These are phyloP conservation scores for Pygoscelis adeliae DNA, from an alignment of 2,113 vertebrate species.

Conservation along the genomic window DNA sequence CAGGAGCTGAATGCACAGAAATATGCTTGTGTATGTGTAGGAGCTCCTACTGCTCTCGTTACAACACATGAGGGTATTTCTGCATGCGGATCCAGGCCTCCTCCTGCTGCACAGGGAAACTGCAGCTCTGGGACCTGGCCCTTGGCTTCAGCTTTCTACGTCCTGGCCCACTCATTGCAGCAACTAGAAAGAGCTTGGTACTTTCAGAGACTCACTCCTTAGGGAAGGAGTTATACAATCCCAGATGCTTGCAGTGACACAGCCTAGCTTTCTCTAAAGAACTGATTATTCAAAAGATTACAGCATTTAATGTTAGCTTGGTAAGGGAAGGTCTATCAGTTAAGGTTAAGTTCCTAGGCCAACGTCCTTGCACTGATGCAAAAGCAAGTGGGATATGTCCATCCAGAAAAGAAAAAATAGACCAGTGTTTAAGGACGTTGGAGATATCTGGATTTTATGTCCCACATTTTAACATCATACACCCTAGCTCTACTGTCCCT, in stretches of 20 bases:
- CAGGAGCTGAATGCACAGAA: not conserved
- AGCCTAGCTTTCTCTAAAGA: not conserved
- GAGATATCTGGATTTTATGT: not conserved
- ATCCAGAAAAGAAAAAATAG: rapidly evolving
- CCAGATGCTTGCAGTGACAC: not conserved
- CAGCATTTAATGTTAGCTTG: not conserved
- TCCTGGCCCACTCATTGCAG: not conserved
- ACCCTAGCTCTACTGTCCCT: not conserved
- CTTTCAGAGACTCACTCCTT: not conserved
- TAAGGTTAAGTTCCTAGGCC: not conserved
- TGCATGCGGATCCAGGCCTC: not conserved
- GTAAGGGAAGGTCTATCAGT: not conserved
- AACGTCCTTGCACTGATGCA: not conserved
- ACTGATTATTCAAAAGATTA: not conserved
- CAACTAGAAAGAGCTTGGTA: not conserved
- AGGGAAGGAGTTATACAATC: not conserved
- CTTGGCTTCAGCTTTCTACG: not conserved
- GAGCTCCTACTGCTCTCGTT: not conserved
- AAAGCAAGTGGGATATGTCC: not conserved
- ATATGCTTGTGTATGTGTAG: not conserved
- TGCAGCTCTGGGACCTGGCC: not conserved
- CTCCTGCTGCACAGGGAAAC: not conserved
- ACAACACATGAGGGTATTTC: not conserved
- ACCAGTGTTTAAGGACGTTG: not conserved
- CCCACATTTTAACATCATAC: not conserved